A percentile compares a stretch with the other conserved stretches of the same genome.
Evolutionary conservation across 2,113 vertebrate species (phyloP).

Genomic region (Grantiella picta): DNA sequence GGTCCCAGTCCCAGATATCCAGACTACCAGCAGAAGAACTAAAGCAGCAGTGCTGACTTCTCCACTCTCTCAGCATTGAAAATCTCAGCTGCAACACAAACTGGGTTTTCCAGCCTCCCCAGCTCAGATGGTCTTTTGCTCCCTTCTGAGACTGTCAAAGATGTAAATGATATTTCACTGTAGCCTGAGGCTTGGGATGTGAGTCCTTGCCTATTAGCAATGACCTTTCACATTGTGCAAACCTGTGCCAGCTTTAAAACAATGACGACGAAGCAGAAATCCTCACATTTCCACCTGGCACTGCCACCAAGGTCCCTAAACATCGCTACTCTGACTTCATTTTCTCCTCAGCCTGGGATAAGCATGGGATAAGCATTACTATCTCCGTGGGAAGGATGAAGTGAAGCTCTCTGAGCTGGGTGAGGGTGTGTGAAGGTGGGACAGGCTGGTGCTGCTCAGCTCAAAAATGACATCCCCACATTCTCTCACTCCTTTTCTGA

Average conservation of each 20-base stretch:
- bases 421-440: accelerated
- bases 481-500: background rate
- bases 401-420: background rate
- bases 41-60: background rate
- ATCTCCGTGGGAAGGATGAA: background rate
- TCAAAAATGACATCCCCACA: background rate
- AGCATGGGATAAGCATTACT: accelerated
- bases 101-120: background rate
- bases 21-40: background rate
- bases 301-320: background rate
- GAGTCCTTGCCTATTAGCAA: background rate
- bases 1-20: background rate
- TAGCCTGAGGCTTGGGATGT: background rate
- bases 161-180: background rate
- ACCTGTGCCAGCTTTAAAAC: background rate
- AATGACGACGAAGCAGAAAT: background rate
- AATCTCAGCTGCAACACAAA: background rate
- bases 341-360: background rate
- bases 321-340: background rate
- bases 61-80: background rate
- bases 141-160: background rate
- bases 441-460: background rate
- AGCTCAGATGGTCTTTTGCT: background rate
- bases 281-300: background rate
- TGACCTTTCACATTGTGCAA: background rate